Evolutionary conservation across 2,113 vertebrate species (phyloP).

Genomic region (Pelusios castaneus): DNA sequence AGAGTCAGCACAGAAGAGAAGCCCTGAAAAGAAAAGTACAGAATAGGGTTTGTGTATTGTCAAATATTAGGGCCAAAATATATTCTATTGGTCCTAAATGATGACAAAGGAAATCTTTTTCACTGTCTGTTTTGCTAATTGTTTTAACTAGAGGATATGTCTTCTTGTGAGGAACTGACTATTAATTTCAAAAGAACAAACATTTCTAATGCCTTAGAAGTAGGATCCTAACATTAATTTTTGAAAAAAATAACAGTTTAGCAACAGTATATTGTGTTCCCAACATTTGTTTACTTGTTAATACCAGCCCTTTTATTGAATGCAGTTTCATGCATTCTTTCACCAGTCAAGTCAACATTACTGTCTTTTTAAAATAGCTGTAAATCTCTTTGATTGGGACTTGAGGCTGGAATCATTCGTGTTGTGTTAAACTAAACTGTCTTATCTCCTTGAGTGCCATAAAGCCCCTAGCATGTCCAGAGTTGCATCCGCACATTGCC

Average conservation of each 20-base stretch:
- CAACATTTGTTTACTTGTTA: conserved; percentile 63
- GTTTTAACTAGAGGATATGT: conserved; percentile 68
- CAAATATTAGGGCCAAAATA: conserved; percentile 46
- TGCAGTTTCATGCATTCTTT: conserved; percentile 63
- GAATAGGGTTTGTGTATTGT: conserved; percentile 33
- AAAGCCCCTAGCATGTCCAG: conserved; percentile 73
- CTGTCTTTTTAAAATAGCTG: conserved; percentile 78
- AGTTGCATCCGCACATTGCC: conserved; percentile 58
- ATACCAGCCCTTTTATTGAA: conserved; percentile 26
- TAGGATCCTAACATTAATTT: not conserved
- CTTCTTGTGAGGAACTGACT: conserved; percentile 26
- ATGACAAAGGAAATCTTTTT: conserved; percentile 71
- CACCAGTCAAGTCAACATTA: conserved; percentile 76
- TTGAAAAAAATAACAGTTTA: conserved; percentile 22
- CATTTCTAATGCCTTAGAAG: conserved; percentile 15
- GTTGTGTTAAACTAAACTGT: conserved; percentile 78
- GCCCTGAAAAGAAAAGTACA: conserved; percentile 39
- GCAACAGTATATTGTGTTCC: conserved; percentile 3
- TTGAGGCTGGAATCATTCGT: conserved; percentile 79
- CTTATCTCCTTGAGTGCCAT: conserved; percentile 76
- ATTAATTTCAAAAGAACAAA: conserved; percentile 44
- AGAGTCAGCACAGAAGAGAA: not conserved
- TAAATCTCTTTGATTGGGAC: conserved; percentile 82
- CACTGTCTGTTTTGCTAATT: conserved; percentile 75
- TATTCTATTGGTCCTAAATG: conserved; percentile 65